phyloP scores from a whole-genome alignment of 2,888 invertebrate genomes.

The Hipparchia semele region DNA sequence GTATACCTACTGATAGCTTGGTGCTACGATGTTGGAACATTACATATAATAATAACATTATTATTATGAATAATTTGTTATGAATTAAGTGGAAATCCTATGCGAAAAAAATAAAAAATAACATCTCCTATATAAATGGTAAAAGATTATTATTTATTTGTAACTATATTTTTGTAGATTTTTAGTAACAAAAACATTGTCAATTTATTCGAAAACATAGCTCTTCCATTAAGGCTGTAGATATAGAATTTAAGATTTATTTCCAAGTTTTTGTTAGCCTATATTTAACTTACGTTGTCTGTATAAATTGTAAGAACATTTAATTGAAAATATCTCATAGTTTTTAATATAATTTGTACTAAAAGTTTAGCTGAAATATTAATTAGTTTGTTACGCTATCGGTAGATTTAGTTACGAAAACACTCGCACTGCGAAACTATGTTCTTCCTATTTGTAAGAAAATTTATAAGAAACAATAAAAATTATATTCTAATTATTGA shows the following conservation, averaged over 20 bases:
- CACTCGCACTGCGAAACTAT: slow-evolving; percentile 75
- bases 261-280: slow-evolving; percentile 53
- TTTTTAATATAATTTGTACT: slow-evolving; percentile 65
- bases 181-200: slow-evolving; percentile 52
- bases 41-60: neutral
- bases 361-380: slow-evolving; percentile 66
- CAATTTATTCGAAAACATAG: slow-evolving; percentile 51
- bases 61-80: slow-evolving; percentile 31
- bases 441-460: slow-evolving; percentile 79
- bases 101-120: slow-evolving; percentile 26
- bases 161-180: slow-evolving; percentile 77
- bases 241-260: slow-evolving; percentile 65
- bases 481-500: slow-evolving; percentile 67
- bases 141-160: slow-evolving; percentile 80
- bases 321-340: slow-evolving; percentile 74
- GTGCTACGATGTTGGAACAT: slow-evolving; percentile 51
- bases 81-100: slow-evolving; percentile 43
- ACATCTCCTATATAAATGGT: slow-evolving; percentile 69
- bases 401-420: slow-evolving; percentile 56
- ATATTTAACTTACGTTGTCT: slow-evolving; percentile 57
- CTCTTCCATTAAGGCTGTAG: slow-evolving; percentile 77
- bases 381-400: slow-evolving; percentile 66
- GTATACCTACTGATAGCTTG: slow-evolving; percentile 37
- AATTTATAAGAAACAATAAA: slow-evolving; percentile 80
- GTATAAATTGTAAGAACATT: slow-evolving; percentile 75